Conservation (phyloP, 2,113 vertebrate genomes). For the Malurus alboscapulatus region DNA sequence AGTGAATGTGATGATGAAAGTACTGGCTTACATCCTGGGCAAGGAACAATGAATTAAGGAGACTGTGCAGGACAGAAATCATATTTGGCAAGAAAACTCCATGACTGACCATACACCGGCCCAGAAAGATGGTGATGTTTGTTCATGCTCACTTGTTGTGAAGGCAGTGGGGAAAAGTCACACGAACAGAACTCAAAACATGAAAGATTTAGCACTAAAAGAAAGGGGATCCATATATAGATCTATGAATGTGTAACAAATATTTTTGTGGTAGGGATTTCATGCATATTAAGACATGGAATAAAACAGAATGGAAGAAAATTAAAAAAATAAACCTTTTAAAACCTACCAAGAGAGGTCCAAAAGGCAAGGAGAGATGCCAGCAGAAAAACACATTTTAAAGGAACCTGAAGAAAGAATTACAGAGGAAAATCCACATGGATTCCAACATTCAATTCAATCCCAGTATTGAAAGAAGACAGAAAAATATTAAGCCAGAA, state of each 20-base stretch:
- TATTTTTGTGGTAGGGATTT: background rate
- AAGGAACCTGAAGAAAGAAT: background rate
- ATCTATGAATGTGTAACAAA: background rate
- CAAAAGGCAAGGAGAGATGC: background rate
- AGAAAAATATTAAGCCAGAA: background rate
- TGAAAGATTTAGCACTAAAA: background rate
- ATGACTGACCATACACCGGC: background rate
- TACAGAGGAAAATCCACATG: background rate
- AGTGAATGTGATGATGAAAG: background rate
- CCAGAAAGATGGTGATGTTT: background rate
- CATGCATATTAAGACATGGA: background rate
- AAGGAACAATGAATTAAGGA: background rate
- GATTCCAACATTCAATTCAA: slow-evolving; percentile 2
- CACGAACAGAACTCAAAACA: background rate
- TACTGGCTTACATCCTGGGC: background rate
- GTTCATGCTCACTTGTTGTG: background rate
- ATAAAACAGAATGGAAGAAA: background rate
- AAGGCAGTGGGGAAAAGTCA: background rate
- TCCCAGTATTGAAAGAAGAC: background rate
- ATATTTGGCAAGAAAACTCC: background rate
- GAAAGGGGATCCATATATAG: background rate
- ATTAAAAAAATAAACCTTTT: background rate
- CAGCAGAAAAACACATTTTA: background rate
- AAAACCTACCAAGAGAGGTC: background rate
- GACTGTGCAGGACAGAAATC: background rate